Percentiles rank a stretch among this genome's conserved stretches.
Evolutionary conservation across 2,797 vertebrate species (phyloP).

Genomic region (Aplochiton taeniatus): DNA sequence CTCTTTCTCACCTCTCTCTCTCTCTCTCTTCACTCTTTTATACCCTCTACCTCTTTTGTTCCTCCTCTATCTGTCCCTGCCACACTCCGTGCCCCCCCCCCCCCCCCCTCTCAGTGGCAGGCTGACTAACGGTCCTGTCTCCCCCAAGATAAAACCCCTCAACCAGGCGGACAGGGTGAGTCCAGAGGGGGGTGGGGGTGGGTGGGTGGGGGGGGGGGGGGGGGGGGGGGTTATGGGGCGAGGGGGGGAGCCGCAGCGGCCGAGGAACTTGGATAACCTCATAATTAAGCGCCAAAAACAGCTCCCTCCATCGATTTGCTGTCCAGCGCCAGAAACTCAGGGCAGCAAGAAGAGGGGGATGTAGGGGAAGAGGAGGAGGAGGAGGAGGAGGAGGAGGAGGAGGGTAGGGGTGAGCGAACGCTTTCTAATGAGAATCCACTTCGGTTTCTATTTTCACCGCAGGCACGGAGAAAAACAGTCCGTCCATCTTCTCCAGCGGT

Average conservation of each 20-base stretch:
- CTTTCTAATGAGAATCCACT: conserved; percentile 44
- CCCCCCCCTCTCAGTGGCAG: conserved; percentile 4
- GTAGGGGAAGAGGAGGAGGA: conserved; percentile 20
- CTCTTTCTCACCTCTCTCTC: background rate
- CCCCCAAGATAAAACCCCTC: conserved; percentile 35
- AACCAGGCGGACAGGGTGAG: conserved; percentile 40
- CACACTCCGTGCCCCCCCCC: background rate
- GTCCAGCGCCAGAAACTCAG: conserved; percentile 41
- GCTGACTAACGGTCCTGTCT: conserved; percentile 37
- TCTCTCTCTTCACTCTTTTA: background rate
- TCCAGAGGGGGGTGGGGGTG: conserved; percentile 23
- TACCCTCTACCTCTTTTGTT: background rate
- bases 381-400: conserved; percentile 10
- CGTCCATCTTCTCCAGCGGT: conserved; percentile 3
- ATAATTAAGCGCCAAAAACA: conserved; percentile 57
- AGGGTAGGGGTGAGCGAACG: conserved; percentile 21
- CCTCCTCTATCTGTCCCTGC: background rate
- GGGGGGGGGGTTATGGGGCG: no score
- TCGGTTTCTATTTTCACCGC: conserved; percentile 4
- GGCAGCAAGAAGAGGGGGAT: conserved; percentile 22
- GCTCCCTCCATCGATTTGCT: conserved; percentile 63
- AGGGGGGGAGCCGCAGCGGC: conserved; percentile 27
- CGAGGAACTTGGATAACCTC: conserved; percentile 57
- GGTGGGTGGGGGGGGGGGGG: no score
- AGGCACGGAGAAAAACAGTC: conserved; percentile 25